Conservation (phyloP, 1,140 invertebrate species). For the Charaxes varanes region DNA sequence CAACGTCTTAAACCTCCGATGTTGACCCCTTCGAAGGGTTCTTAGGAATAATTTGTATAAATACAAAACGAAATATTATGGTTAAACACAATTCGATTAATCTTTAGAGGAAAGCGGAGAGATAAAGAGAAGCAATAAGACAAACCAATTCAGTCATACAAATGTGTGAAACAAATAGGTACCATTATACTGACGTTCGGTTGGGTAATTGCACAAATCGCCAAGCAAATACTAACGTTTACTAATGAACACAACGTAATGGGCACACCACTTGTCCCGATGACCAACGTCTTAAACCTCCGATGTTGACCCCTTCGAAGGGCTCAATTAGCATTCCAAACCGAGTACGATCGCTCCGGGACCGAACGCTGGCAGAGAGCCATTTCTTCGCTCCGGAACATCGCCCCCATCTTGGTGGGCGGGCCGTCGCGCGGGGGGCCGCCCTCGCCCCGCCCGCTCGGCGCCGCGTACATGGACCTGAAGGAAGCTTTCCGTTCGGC, state of each 20-base stretch:
- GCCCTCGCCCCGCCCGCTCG: constrained; percentile 40
- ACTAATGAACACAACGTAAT: constrained; percentile 16
- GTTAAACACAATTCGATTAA: no score
- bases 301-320: constrained; percentile 30
- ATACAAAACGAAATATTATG: no score
- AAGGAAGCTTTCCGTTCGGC: constrained; percentile 48
- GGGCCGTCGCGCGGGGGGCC: no score
- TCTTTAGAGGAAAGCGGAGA: no score
- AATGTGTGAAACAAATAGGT: no score
- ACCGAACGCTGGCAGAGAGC: constrained; percentile 84
- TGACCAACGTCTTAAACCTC: constrained; percentile 23
- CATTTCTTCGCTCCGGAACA: constrained; percentile 94
- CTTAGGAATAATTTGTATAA: no score
- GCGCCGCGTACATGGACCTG: constrained; percentile 74
- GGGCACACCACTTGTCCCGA: constrained; percentile 18
- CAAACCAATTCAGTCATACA: no score
- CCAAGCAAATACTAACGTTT: constrained; percentile 16
- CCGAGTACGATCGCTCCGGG: constrained; percentile 47
- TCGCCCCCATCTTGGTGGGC: constrained; percentile 78
- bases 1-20: constrained; percentile 21
- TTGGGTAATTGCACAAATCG: constrained; percentile 9
- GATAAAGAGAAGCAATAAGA: no score
- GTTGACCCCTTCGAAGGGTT: constrained; percentile 35
- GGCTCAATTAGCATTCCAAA: constrained; percentile 60
- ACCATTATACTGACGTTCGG: constrained; percentile 5